A percentile compares a stretch with the other conserved stretches of the same genome.
phyloP scores from a whole-genome alignment of 2,888 invertebrate species.

The Flexamia atlantica region DNA sequence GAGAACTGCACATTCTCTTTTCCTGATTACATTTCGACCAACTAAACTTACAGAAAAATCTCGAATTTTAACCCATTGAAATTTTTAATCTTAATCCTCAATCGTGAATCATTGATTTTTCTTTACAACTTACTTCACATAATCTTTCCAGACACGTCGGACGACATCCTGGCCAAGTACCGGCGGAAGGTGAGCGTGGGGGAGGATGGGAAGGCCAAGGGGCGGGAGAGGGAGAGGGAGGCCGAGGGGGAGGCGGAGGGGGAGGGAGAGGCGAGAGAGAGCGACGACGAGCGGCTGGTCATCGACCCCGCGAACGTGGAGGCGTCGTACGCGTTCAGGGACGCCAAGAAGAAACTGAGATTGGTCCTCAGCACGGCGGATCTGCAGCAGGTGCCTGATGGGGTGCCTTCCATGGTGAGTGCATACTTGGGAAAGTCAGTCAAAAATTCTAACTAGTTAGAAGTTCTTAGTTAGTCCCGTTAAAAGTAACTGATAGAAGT shows the following conservation, averaged over 20 bases:
- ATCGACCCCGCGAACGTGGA: slow-evolving; percentile 76
- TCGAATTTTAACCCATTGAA: too few relatives aligned
- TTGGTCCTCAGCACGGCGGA: slow-evolving; percentile 94
- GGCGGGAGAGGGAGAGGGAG: slow-evolving; percentile 73
- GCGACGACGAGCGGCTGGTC: slow-evolving; percentile 75
- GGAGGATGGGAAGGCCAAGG: slow-evolving; percentile 73
- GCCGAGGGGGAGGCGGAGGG: slow-evolving; percentile 74
- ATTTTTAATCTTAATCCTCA: too few relatives aligned
- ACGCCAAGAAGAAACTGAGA: slow-evolving; percentile 89
- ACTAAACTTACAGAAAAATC: too few relatives aligned
- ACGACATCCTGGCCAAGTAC: slow-evolving; percentile 97
- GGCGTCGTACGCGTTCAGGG: slow-evolving; percentile 73
- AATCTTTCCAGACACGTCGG: slow-evolving; percentile 82
- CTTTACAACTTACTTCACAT: too few relatives aligned
- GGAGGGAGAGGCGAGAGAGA: slow-evolving; percentile 70
- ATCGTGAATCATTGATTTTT: too few relatives aligned
- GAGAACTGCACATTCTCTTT: too few relatives aligned
- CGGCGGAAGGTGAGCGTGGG: slow-evolving; percentile 82
- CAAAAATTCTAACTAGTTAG: too few relatives aligned
- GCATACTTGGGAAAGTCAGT: too few relatives aligned
- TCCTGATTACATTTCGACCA: too few relatives aligned
- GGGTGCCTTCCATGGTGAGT: slow-evolving; percentile 53
- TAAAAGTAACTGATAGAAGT: too few relatives aligned
- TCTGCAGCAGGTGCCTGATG: slow-evolving; percentile 79
- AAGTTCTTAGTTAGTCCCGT: too few relatives aligned